Conservation (phyloP, 64 coral and sea anemone genomes). For the Platygyra sinensis region DNA sequence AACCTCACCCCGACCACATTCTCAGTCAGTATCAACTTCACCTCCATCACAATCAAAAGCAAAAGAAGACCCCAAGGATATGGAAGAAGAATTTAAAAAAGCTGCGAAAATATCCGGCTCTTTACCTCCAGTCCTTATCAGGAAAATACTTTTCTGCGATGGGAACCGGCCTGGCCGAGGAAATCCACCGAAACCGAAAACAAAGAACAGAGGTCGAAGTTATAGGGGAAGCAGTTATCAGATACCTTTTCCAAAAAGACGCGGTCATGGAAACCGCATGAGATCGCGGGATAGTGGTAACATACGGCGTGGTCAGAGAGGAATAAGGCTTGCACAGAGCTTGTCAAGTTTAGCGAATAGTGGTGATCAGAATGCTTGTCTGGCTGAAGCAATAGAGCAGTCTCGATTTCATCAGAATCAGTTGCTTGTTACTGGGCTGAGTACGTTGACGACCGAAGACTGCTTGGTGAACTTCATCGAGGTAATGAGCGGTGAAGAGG, state of each 20-base stretch:
- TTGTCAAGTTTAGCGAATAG: background rate
- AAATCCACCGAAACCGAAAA: background rate
- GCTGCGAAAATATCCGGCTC: conserved; percentile 29
- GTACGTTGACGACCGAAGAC: background rate
- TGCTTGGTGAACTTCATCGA: background rate
- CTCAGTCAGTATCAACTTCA: too few relatives aligned
- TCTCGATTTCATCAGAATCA: background rate
- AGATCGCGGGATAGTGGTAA: background rate
- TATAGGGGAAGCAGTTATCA: background rate
- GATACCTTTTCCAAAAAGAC: background rate
- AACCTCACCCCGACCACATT: too few relatives aligned
- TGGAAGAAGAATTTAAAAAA: conserved; percentile 7
- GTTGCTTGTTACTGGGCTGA: background rate
- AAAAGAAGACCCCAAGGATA: conserved; percentile 25
- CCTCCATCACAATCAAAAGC: too few relatives aligned
- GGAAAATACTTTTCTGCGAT: conserved; percentile 35
- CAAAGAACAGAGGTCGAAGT: background rate
- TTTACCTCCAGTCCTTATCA: conserved; percentile 25
- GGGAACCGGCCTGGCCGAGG: background rate
- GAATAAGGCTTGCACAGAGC: background rate
- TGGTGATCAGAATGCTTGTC: background rate
- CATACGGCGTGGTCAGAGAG: background rate
- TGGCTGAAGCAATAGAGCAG: background rate
- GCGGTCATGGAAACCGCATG: background rate
- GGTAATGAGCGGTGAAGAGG: background rate